Percentiles rank a stretch among this genome's conserved stretches.
Conservation (phyloP, 2,797 vertebrate genomes). For the Lemur catta region DNA sequence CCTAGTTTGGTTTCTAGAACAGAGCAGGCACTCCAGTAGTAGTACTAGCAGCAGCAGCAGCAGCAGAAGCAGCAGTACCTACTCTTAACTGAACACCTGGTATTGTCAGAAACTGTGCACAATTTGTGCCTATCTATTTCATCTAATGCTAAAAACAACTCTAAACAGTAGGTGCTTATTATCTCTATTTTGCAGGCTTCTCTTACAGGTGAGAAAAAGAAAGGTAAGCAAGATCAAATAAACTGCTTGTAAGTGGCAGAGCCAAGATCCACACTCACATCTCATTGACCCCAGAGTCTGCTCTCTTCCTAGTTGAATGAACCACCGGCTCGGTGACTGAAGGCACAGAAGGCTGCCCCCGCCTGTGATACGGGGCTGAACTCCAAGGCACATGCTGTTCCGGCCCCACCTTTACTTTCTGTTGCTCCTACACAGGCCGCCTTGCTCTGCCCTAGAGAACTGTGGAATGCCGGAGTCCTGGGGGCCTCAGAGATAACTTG, state of each 20-base stretch:
- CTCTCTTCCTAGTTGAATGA: background rate
- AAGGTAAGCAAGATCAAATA: background rate
- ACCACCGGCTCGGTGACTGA: fast-evolving
- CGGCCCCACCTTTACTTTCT: background rate
- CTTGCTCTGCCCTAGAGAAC: too few species aligned
- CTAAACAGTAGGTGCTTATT: background rate
- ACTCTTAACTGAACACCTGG: background rate
- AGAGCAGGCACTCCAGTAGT: too few species aligned
- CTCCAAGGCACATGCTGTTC: background rate
- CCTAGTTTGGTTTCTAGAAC: background rate
- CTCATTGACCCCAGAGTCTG: background rate
- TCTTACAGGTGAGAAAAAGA: background rate
- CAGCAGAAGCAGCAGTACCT: fast-evolving
- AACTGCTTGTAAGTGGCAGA: background rate
- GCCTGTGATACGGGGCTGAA: fast-evolving
- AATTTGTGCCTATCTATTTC: background rate
- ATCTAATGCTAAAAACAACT: background rate
- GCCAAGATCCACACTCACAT: background rate
- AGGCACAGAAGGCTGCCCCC: background rate
- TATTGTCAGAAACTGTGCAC: background rate
- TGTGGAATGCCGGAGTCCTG: fast-evolving
- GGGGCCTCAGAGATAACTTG: background rate
- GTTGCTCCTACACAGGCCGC: fast-evolving
- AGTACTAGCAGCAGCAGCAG: fast-evolving
- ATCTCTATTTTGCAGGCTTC: background rate